Evolutionary conservation across 2,113 vertebrate species (phyloP), one percentile per base, ranked within the genome.

Genomic region (Theristicus caerulescens): DNA sequence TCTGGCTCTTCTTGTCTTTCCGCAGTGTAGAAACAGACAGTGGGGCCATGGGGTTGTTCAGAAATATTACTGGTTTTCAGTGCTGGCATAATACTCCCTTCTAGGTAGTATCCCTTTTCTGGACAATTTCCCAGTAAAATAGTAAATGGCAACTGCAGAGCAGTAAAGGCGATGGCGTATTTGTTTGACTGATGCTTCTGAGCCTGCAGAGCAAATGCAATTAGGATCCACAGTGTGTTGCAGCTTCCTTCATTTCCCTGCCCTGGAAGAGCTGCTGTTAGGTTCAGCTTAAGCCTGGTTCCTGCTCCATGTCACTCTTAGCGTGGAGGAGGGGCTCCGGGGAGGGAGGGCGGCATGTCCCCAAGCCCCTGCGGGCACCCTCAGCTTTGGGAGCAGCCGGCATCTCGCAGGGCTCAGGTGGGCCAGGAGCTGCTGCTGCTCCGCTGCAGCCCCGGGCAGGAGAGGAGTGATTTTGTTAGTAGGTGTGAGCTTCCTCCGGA

Each of bases 91-190:
- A 91, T 90, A 85, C 77, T 92, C 51, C 77, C 73, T 96, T 92
- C 92, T 89, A 97, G 91, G 91, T 93, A 94, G 84, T 90, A 94
- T 92, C 91, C 81, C 69, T 92, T 94, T 93, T 86, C 88, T 96
- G 95, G 96, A 82, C 67, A 66, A 80, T 79, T 95, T 96, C 96
- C 96, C 95, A 91, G 95, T 88, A 73, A 95, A 97, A 96, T 79
- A 94, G 90, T 94, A 97, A 97, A 97, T 95, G 92, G 94, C 88
- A 92, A 88, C 91, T 82, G 91, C 94, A 94, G 85, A 95, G 94
- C 93, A 92, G 94, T 94, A 92, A 92, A 94, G 90, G 67, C 38
- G 0, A 46, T 38, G 66, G 70, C 2, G 2, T 95, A 58, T 93
- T 85, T 91, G 89, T 95, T 88, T 96, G 94, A 97, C 51, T 88